A percentile compares a stretch with the other conserved stretches of the same genome.
phyloP scores from a whole-genome alignment of 2,888 invertebrate genomes.

The Terebella lapidaria region DNA sequence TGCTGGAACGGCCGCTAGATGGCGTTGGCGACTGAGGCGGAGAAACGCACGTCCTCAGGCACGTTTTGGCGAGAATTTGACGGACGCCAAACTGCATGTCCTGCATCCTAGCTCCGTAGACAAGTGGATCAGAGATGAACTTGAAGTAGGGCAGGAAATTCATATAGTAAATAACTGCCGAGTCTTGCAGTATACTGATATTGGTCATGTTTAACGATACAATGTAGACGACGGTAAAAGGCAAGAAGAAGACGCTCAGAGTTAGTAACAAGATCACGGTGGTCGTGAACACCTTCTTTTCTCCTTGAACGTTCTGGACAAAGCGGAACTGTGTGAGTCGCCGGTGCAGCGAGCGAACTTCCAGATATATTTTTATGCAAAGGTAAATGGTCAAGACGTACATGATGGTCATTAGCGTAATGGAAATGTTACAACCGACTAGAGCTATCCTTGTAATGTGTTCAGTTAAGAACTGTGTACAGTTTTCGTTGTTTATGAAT shows the following conservation, averaged over 20 bases:
- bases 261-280: slow-evolving; percentile 21
- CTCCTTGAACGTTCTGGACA: slow-evolving; percentile 18
- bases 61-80: background rate
- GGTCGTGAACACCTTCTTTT: slow-evolving; percentile 23
- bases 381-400: slow-evolving; percentile 18
- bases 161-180: slow-evolving; percentile 20
- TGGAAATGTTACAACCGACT: slow-evolving; percentile 14
- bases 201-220: slow-evolving; percentile 10
- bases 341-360: slow-evolving; percentile 17
- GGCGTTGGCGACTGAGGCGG: background rate
- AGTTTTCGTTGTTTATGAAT: background rate
- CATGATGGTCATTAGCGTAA: slow-evolving; percentile 11
- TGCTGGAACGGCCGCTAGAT: background rate
- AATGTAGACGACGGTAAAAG: slow-evolving; percentile 19
- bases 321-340: slow-evolving; percentile 22
- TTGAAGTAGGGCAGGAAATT: slow-evolving; percentile 24
- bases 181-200: slow-evolving; percentile 1
- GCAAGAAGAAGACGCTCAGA: slow-evolving; percentile 20
- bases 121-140: slow-evolving; percentile 24
- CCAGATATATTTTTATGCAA: slow-evolving; percentile 19
- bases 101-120: slow-evolving; percentile 23
- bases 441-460: background rate
- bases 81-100: background rate
- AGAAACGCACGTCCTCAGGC: background rate
- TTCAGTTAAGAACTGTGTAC: background rate